Conservation (phyloP, 2,113 vertebrate genomes). For the Maccullochella peelii region DNA sequence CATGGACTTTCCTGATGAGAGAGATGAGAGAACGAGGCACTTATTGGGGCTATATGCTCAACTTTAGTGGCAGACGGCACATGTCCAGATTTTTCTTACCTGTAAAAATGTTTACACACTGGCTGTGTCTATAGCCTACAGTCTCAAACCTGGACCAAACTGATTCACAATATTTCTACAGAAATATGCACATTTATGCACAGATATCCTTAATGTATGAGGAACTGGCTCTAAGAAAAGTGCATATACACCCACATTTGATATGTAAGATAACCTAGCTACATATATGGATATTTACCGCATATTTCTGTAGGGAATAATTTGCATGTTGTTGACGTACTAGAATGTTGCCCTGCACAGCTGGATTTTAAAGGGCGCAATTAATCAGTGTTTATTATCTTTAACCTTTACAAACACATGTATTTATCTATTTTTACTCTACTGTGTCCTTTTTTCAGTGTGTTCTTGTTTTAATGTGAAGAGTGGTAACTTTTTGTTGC, state of each 20-base stretch:
- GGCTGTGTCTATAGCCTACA: constrained; percentile 24
- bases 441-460: constrained; percentile 59
- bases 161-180: constrained; percentile 33
- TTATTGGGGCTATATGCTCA: constrained; percentile 20
- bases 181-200: constrained; percentile 34
- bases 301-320: constrained; percentile 36
- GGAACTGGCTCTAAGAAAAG: constrained; percentile 7
- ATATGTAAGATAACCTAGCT: constrained; percentile 33
- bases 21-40: background rate
- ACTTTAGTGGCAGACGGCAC: constrained; percentile 37
- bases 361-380: constrained; percentile 71
- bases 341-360: constrained; percentile 74
- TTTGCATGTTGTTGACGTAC: constrained; percentile 81
- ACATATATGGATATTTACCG: constrained; percentile 20
- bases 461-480: constrained; percentile 65
- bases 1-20: background rate
- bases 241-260: constrained; percentile 20
- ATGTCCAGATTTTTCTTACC: background rate
- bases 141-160: constrained; percentile 53
- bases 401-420: constrained; percentile 63
- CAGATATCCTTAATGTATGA: background rate
- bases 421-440: constrained; percentile 69
- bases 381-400: constrained; percentile 66
- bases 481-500: constrained; percentile 57
- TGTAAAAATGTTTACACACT: constrained; percentile 68